A percentile compares a stretch with the other conserved stretches of the same genome.
phyloP scores from a whole-genome alignment of 2,888 invertebrate species.

The Zhengitettix transpicula region DNA sequence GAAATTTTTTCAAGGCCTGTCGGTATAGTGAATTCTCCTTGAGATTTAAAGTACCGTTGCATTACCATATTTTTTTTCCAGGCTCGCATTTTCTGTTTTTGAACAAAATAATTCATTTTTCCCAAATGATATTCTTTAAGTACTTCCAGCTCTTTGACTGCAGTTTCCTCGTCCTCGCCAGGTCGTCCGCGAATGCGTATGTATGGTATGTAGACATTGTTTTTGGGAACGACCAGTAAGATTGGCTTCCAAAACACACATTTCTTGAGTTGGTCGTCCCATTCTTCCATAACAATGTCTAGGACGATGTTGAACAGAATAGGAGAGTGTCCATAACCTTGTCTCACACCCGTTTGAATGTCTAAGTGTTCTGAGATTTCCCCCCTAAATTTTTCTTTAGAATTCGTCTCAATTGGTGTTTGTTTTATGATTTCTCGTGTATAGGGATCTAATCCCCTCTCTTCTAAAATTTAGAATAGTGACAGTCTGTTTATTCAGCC shows the following conservation, averaged over 20 bases:
- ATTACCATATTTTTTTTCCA: background rate
- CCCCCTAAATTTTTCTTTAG: background rate
- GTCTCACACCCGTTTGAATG: background rate
- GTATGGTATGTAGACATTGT: background rate
- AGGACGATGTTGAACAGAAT: background rate
- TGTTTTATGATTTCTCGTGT: background rate
- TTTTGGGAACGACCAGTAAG: background rate
- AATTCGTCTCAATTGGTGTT: background rate
- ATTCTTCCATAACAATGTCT: background rate
- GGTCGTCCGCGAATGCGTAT: slow-evolving; percentile 1
- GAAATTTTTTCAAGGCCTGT: background rate
- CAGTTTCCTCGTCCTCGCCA: background rate
- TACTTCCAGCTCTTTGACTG: background rate
- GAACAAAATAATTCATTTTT: background rate
- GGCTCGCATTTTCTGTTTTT: background rate
- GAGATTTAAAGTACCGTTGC: background rate
- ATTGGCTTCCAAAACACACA: background rate
- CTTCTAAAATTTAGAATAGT: background rate
- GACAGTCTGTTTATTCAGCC: background rate
- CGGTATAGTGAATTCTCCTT: background rate
- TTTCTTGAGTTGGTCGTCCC: background rate
- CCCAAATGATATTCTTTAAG: background rate
- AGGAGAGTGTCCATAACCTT: background rate
- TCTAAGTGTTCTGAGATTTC: background rate
- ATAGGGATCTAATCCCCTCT: background rate